Evolutionary conservation across 2,888 invertebrate species (phyloP).

Genomic region (Malthinus seriepunctatus): DNA sequence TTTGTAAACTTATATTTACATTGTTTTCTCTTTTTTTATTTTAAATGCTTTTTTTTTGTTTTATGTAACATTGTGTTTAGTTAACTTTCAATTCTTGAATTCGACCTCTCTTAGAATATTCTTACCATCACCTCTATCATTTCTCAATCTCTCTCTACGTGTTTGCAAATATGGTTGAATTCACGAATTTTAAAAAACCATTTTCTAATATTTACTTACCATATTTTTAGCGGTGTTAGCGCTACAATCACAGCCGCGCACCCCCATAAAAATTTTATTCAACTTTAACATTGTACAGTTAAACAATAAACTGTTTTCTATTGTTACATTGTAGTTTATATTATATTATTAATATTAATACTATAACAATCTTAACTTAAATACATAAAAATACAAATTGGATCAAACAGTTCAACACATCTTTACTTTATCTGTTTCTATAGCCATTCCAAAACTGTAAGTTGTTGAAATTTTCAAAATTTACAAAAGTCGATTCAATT

Average conservation of each 20-base stretch:
- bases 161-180: slow-evolving; percentile 41
- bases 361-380: neutral
- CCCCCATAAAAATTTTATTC: slow-evolving; percentile 31
- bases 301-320: slow-evolving; percentile 48
- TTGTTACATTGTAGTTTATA: slow-evolving; percentile 41
- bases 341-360: slow-evolving; percentile 11
- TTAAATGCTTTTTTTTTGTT: neutral
- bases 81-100: slow-evolving; percentile 19
- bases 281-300: slow-evolving; percentile 25
- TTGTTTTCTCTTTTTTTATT: neutral
- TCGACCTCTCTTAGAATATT: too few species aligned
- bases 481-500: neutral
- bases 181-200: slow-evolving; percentile 30
- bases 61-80: slow-evolving; percentile 13
- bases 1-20: neutral
- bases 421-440: slow-evolving; percentile 21
- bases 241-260: slow-evolving; percentile 45
- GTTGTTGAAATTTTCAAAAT: neutral
- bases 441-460: slow-evolving; percentile 47
- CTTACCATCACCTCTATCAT: slow-evolving; percentile 9
- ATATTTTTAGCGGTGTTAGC: slow-evolving; percentile 33
- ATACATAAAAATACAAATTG: neutral
- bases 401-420: neutral
- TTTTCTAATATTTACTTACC: slow-evolving; percentile 15
- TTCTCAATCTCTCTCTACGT: slow-evolving; percentile 45